Conservation (phyloP, 2,113 vertebrate genomes). For the Cynoglossus semilaevis region DNA sequence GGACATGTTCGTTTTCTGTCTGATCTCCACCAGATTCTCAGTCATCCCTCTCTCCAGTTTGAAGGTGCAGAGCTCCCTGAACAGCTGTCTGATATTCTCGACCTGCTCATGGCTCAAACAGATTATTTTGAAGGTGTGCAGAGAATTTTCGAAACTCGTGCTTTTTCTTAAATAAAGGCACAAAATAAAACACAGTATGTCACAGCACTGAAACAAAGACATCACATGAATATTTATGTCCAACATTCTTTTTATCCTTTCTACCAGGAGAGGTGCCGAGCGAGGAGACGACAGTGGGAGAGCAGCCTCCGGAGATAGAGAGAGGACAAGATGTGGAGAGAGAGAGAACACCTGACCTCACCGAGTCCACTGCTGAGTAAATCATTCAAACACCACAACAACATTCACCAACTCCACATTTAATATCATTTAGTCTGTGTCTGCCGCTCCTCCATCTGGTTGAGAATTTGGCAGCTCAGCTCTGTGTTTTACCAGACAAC, state of each 20-base stretch:
- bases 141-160: neutral
- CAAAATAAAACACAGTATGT: no score
- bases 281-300: constrained; percentile 6
- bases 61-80: constrained; percentile 76
- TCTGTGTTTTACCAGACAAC: no score
- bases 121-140: constrained; percentile 73
- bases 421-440: neutral
- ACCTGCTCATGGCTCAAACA: constrained; percentile 74
- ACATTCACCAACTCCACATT: no score
- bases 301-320: constrained; percentile 4
- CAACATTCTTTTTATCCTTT: neutral
- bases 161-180: no score
- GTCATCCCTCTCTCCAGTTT: constrained; percentile 50
- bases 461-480: no score
- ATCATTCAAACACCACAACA: neutral
- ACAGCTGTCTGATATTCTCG: constrained; percentile 58
- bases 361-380: constrained; percentile 57
- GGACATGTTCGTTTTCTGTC: neutral
- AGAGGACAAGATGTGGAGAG: constrained; percentile 17
- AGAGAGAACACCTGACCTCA: constrained; percentile 31
- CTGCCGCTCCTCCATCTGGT: no score
- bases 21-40: neutral
- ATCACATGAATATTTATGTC: no score
- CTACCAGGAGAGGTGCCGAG: constrained; percentile 10
- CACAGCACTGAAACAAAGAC: no score